Conservation (phyloP, 2,797 vertebrate species). For the Falco berigora region DNA sequence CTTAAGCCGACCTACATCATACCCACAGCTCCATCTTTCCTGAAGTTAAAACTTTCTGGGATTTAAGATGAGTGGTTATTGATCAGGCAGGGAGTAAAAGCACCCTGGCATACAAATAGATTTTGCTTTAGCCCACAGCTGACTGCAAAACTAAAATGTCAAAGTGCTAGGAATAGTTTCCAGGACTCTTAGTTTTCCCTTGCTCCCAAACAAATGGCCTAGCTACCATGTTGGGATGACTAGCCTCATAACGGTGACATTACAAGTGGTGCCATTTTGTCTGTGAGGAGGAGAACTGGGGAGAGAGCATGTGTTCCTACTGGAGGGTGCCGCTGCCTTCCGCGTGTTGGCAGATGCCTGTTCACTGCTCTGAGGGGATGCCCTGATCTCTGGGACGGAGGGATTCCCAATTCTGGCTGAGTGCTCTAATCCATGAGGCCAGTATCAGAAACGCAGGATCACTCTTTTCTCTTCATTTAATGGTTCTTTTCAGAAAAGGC, state of each 20-base stretch:
- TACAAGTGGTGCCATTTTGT: accelerated
- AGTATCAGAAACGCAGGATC: background rate
- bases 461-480: background rate
- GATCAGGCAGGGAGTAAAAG: background rate
- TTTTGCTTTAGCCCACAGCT: background rate
- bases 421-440: background rate
- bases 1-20: background rate
- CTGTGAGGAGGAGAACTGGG: background rate
- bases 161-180: background rate
- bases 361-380: background rate
- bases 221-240: accelerated
- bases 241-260: background rate
- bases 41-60: background rate
- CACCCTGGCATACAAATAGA: background rate
- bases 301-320: accelerated
- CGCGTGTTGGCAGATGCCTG: background rate
- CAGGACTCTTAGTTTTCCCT: background rate
- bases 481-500: background rate
- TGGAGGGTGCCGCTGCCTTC: background rate
- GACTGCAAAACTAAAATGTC: background rate
- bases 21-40: background rate
- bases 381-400: background rate
- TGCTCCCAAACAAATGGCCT: background rate
- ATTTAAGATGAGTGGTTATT: background rate
- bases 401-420: background rate